Conservation (phyloP, 2,797 vertebrate genomes). For the Cetoscarus ocellatus region DNA sequence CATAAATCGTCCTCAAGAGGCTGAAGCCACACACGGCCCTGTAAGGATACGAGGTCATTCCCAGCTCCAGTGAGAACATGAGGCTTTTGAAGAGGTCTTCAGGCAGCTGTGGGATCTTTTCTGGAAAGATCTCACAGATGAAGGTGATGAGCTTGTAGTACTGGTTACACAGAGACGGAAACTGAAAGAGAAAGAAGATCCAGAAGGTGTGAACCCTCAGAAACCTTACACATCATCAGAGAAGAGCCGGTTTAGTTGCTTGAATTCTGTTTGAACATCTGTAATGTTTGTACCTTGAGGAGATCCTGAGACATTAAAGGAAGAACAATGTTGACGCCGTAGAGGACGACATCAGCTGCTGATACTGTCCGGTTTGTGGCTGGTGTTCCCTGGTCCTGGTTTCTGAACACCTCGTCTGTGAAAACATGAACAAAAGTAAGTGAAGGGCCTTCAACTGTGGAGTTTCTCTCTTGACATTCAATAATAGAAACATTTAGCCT, state of each 20-base stretch:
- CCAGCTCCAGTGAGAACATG: conserved; percentile 98
- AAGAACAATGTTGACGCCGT: conserved; percentile 96
- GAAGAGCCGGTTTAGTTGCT: not conserved
- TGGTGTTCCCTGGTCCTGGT: conserved; percentile 92
- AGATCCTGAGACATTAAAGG: conserved; percentile 99
- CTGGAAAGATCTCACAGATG: conserved; percentile 99
- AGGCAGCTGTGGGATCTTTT: conserved; percentile 98
- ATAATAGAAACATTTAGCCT: not conserved
- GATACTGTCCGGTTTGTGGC: conserved; percentile 91
- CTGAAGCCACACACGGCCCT: too few relatives aligned
- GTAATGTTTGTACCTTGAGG: conserved; percentile 88
- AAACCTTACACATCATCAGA: not conserved
- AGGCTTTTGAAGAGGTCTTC: conserved; percentile 99
- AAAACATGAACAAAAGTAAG: not conserved
- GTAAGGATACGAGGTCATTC: conserved; percentile 99
- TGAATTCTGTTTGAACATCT: too few relatives aligned
- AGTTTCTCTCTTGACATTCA: not conserved
- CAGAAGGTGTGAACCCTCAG: not conserved
- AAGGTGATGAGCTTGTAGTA: conserved; percentile 99
- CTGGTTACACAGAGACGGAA: conserved; percentile 98
- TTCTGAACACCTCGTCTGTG: conserved; percentile 95
- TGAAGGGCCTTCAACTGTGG: not conserved
- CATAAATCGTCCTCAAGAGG: too few relatives aligned
- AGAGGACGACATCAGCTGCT: conserved; percentile 97
- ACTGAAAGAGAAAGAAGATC: conserved; percentile 82